Evolutionary conservation across 2,888 invertebrate genomes (phyloP).

Genomic region (Lasioglossum figueresi): DNA sequence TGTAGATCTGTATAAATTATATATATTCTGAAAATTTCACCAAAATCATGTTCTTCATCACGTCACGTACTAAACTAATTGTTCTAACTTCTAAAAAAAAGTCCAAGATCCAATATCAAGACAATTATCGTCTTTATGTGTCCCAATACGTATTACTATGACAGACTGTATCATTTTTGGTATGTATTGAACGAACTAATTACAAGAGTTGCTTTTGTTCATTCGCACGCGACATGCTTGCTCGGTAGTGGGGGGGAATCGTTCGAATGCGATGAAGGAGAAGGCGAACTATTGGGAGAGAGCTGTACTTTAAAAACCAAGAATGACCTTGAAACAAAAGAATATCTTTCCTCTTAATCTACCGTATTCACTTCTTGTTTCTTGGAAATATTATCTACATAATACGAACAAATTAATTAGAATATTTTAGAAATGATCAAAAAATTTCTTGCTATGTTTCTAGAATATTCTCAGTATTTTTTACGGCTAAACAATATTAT

Average conservation of each 20-base stretch:
- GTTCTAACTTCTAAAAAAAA: background rate
- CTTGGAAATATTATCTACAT: background rate
- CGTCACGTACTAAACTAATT: background rate
- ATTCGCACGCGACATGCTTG: background rate
- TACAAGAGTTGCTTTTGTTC: background rate
- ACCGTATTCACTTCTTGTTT: background rate
- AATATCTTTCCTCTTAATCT: background rate
- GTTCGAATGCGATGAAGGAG: background rate
- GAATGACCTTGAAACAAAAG: background rate
- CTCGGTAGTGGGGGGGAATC: background rate
- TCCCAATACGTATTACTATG: background rate
- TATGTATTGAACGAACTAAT: background rate
- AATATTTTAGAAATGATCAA: background rate
- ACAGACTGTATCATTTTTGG: background rate
- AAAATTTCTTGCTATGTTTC: background rate
- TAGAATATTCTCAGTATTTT: background rate
- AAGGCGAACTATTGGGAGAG: background rate
- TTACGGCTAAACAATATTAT: background rate
- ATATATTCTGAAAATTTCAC: too few relatives aligned
- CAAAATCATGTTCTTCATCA: too few relatives aligned
- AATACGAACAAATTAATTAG: background rate
- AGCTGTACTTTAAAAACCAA: constrained; percentile 2
- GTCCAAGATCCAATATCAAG: background rate
- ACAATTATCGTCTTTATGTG: background rate
- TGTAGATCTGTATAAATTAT: too few relatives aligned